Evolutionary conservation across 2,888 invertebrate genomes (phyloP).

Genomic region (Drosophila paramelanica): DNA sequence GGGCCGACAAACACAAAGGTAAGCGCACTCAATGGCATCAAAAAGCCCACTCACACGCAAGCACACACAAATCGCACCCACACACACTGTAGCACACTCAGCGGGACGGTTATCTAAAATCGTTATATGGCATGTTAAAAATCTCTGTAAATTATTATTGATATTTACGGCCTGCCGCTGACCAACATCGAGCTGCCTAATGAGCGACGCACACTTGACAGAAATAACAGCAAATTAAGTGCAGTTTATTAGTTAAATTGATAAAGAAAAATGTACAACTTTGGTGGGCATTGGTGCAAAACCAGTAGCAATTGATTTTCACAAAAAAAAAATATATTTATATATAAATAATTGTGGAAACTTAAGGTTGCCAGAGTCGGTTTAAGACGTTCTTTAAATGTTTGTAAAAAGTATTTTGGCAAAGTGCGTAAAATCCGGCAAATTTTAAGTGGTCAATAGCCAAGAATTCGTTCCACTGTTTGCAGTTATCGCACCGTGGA

Average conservation of each 20-base stretch:
- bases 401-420: too few relatives aligned
- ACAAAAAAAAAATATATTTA: too few relatives aligned
- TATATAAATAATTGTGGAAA: too few relatives aligned
- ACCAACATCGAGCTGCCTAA: conserved; percentile 38
- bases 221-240: conserved; percentile 25
- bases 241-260: conserved; percentile 66
- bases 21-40: conserved; percentile 59
- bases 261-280: conserved; percentile 56
- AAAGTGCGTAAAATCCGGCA: background rate
- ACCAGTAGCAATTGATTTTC: background rate
- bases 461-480: conserved; percentile 3
- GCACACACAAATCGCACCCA: conserved; percentile 11
- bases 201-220: conserved; percentile 43
- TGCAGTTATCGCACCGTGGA: background rate
- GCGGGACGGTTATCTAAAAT: conserved; percentile 59
- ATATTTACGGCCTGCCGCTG: conserved; percentile 54
- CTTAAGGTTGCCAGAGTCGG: too few relatives aligned
- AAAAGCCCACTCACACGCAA: conserved; percentile 43
- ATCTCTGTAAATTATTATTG: conserved; percentile 72
- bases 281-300: background rate
- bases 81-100: conserved; percentile 4
- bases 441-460: background rate
- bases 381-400: too few relatives aligned
- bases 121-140: conserved; percentile 62
- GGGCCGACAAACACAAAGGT: conserved; percentile 59